A percentile compares a stretch with the other conserved stretches of the same genome.
phyloP scores from a whole-genome alignment of 2,797 vertebrate species.

The Pangasius sanitwongsei region DNA sequence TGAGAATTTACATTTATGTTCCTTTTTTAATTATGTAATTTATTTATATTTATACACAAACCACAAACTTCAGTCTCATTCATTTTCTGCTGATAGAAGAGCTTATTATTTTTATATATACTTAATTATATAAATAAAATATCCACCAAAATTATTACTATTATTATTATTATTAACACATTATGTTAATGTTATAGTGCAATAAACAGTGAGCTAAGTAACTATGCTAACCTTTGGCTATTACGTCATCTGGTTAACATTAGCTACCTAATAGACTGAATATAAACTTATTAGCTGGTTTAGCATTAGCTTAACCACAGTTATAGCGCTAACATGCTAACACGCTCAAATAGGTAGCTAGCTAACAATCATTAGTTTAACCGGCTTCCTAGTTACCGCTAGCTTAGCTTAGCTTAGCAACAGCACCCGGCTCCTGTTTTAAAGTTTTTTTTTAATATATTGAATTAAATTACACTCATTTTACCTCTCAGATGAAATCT shows the following conservation, averaged over 20 bases:
- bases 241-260: not conserved
- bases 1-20: not conserved
- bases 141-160: not conserved
- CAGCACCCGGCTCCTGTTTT: conserved; percentile 3
- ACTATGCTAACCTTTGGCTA: not conserved
- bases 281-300: conserved; percentile 4
- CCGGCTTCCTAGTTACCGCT: conserved; percentile 5
- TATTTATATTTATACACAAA: not conserved
- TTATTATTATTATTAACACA: not conserved
- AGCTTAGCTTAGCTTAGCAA: not conserved
- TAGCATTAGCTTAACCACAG: not conserved
- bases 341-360: not conserved
- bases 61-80: not conserved
- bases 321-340: conserved; percentile 2
- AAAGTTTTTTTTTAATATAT: not conserved
- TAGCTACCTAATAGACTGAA: not conserved
- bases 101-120: not conserved
- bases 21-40: not conserved
- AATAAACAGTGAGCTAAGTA: not conserved
- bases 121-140: not conserved
- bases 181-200: not conserved
- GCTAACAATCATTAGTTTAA: conserved; percentile 2
- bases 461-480: not conserved
- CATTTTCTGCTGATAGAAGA: not conserved
- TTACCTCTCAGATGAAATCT: conserved; percentile 62